A percentile compares a stretch with the other conserved stretches of the same genome.
phyloP scores from a whole-genome alignment of 2,113 vertebrate species.

The Desmodus rotundus region DNA sequence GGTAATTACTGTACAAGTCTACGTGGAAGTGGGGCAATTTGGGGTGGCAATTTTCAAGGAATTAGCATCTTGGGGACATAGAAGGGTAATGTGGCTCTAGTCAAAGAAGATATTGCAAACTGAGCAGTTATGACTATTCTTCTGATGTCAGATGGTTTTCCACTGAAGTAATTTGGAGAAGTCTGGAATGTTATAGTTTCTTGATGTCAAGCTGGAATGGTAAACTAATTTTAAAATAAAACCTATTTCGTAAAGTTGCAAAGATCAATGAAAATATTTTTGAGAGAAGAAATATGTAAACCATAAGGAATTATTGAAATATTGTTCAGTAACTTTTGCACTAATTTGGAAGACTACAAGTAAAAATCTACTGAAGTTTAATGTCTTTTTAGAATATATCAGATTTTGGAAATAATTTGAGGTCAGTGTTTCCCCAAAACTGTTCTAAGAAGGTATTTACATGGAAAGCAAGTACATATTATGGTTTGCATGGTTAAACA shows the following conservation, averaged over 20 bases:
- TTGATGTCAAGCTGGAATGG: not conserved
- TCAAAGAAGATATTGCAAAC: not conserved
- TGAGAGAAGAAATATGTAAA: not conserved
- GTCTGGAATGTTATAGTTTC: not conserved
- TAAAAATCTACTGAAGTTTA: not conserved
- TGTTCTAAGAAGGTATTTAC: not conserved
- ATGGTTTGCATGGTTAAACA: not conserved
- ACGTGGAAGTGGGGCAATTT: not conserved
- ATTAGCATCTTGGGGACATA: not conserved
- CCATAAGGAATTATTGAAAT: not conserved
- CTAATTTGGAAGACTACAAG: not conserved
- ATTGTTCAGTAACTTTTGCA: not conserved
- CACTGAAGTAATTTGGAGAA: not conserved
- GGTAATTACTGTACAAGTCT: not conserved
- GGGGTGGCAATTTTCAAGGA: not conserved
- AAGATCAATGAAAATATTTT: not conserved
- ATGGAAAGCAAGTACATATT: not conserved
- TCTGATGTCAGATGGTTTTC: not conserved
- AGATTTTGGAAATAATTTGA: not conserved
- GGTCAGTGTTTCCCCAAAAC: not conserved
- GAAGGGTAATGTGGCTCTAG: not conserved
- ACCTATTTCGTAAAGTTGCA: not conserved
- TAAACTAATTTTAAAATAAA: not conserved
- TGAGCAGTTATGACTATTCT: not conserved
- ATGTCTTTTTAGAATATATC: not conserved